phyloP scores from a whole-genome alignment of 2,888 invertebrate species.

The Amaurobius ferox region DNA sequence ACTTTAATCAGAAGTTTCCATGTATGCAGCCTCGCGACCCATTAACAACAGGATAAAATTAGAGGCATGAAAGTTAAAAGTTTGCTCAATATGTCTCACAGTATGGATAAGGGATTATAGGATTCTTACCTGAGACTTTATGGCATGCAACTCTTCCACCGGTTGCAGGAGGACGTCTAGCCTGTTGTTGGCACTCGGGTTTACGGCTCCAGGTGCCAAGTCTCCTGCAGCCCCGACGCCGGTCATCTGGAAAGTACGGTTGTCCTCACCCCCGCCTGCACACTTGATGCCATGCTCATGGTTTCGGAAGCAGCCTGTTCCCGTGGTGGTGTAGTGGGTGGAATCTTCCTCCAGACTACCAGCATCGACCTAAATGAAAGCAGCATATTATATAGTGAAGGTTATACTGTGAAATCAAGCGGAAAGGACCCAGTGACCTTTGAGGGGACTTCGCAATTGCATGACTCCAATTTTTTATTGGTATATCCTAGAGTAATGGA shows the following conservation, averaged over 20 bases:
- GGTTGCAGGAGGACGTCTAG: constrained; percentile 75
- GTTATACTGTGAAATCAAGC: too few relatives aligned
- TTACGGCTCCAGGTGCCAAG: constrained; percentile 40
- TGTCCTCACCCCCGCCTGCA: constrained; percentile 74
- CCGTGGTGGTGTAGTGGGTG: constrained; percentile 76
- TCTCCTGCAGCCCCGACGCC: constrained; percentile 15
- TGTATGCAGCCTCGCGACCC: too few relatives aligned
- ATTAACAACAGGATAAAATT: too few relatives aligned
- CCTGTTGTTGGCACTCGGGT: constrained; percentile 76
- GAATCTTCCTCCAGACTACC: constrained; percentile 74
- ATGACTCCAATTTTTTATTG: too few relatives aligned
- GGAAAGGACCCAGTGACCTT: too few relatives aligned
- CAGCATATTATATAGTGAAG: too few relatives aligned
- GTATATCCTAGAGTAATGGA: too few relatives aligned
- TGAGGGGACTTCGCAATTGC: too few relatives aligned
- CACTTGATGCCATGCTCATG: constrained; percentile 77
- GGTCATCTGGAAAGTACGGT: constrained; percentile 35
- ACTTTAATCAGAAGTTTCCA: too few relatives aligned
- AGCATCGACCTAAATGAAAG: constrained; percentile 74
- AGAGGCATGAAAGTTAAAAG: too few relatives aligned
- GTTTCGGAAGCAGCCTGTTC: constrained; percentile 78
- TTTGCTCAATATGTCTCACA: too few relatives aligned
- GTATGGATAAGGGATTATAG: too few relatives aligned
- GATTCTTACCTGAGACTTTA: constrained; percentile 35
- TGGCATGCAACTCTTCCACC: constrained; percentile 64